phyloP scores from a whole-genome alignment of 2,797 vertebrate genomes.

The Enteromius trimaculatus region DNA sequence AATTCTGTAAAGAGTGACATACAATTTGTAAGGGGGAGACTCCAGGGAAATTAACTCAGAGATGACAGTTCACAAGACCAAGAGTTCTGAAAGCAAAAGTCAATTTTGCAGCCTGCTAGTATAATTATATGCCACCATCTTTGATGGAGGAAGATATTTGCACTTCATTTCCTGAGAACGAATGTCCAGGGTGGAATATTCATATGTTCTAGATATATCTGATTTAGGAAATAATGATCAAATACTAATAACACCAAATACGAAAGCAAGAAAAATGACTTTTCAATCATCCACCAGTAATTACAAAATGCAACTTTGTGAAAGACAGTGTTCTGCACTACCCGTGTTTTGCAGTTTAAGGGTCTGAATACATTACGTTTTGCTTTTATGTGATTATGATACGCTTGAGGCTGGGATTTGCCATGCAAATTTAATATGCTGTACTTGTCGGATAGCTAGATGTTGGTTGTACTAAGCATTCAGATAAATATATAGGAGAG shows the following conservation, averaged over 20 bases:
- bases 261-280: neutral
- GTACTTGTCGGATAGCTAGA: constrained; percentile 24
- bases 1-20: constrained; percentile 63
- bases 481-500: constrained; percentile 41
- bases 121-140: constrained; percentile 72
- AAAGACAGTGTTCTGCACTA: neutral
- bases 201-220: constrained; percentile 12
- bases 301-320: constrained; percentile 11
- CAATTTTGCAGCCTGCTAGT: constrained; percentile 62
- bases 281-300: constrained; percentile 3
- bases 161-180: constrained; percentile 45
- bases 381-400: constrained; percentile 18
- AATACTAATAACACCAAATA: constrained; percentile 6
- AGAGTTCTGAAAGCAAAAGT: constrained; percentile 74
- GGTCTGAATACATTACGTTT: constrained; percentile 32
- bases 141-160: constrained; percentile 42
- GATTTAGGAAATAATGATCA: neutral
- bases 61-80: constrained; percentile 81
- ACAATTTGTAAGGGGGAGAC: constrained; percentile 73
- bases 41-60: constrained; percentile 79
- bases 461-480: constrained; percentile 28
- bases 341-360: constrained; percentile 31
- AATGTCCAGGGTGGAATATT: constrained; percentile 44
- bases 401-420: constrained; percentile 21
- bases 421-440: constrained; percentile 21